Evolutionary conservation across 2,113 vertebrate genomes (phyloP).

Genomic region (Mustela nigripes): DNA sequence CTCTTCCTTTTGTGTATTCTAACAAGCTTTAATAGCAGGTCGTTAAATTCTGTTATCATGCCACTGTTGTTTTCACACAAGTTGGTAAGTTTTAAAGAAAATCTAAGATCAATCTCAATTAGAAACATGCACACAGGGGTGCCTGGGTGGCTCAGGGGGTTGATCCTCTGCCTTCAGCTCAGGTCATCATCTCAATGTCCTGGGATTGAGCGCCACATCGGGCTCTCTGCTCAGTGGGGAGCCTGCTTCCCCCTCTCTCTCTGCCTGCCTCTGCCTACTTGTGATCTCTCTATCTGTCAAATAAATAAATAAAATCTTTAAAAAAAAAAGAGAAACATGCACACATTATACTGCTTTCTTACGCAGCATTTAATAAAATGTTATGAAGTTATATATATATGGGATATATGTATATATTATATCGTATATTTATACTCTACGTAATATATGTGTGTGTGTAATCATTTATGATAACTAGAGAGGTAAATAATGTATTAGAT

Average conservation of each 20-base stretch:
- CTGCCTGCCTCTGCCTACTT: too few species aligned
- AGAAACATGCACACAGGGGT: neutral
- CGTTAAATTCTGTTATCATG: neutral
- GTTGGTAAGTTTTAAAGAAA: constrained; percentile 45
- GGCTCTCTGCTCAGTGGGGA: too few species aligned
- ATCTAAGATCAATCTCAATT: neutral
- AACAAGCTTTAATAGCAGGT: neutral
- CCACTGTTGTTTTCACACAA: neutral
- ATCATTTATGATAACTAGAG: neutral
- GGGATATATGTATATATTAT: neutral
- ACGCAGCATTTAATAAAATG: neutral
- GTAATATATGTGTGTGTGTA: neutral
- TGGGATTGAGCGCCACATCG: too few species aligned
- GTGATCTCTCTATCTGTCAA: too few species aligned
- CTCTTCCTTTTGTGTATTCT: neutral
- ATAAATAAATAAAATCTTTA: too few species aligned
- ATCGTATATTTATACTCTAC: neutral
- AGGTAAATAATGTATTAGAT: neutral
- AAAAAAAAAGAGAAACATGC: neutral
- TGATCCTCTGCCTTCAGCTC: too few species aligned
- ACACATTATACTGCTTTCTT: neutral
- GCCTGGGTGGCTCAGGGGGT: too few species aligned
- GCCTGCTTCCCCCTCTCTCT: too few species aligned
- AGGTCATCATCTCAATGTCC: too few species aligned
- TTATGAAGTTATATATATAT: neutral